phyloP scores from a whole-genome alignment of 2,797 vertebrate species.

The Pseudochaenichthys georgianus region DNA sequence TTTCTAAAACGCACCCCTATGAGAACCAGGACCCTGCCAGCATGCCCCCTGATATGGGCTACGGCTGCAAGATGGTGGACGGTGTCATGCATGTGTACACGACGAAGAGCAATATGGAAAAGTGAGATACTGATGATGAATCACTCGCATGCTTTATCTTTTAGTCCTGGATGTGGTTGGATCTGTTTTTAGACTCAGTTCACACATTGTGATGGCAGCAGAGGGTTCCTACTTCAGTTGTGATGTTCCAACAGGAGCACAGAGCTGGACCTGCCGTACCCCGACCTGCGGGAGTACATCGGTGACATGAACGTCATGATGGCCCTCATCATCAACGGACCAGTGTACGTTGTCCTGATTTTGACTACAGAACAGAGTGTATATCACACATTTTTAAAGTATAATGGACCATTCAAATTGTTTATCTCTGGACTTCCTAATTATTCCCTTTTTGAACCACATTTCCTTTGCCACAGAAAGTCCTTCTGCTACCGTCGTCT shows the following conservation, averaged over 20 bases:
- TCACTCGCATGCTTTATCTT: slow-evolving; percentile 68
- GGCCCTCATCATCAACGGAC: slow-evolving; percentile 98
- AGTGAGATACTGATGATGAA: slow-evolving; percentile 81
- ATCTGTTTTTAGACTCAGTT: slow-evolving; percentile 35
- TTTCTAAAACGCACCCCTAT: slow-evolving; percentile 90
- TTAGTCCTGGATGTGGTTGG: neutral
- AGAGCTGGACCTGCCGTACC: slow-evolving; percentile 93
- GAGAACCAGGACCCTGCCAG: slow-evolving; percentile 87
- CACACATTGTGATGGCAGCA: slow-evolving; percentile 24
- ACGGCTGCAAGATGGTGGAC: slow-evolving; percentile 91
- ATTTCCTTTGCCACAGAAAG: slow-evolving; percentile 86
- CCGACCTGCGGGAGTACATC: slow-evolving; percentile 94
- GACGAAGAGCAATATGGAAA: slow-evolving; percentile 77
- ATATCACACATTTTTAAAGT: neutral
- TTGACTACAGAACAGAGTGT: neutral
- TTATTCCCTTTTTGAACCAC: neutral
- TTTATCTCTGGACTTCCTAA: neutral
- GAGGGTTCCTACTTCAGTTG: slow-evolving; percentile 17
- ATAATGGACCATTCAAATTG: neutral
- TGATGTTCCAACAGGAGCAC: slow-evolving; percentile 82
- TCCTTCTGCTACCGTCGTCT: slow-evolving; percentile 97
- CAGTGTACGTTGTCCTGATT: slow-evolving; percentile 87
- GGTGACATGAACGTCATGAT: slow-evolving; percentile 97
- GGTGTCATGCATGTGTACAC: slow-evolving; percentile 94
- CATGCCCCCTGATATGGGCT: slow-evolving; percentile 90